These are phyloP conservation scores for Manis pentadactyla DNA, from an alignment of 2,797 vertebrate species.

Conservation along the genomic window DNA sequence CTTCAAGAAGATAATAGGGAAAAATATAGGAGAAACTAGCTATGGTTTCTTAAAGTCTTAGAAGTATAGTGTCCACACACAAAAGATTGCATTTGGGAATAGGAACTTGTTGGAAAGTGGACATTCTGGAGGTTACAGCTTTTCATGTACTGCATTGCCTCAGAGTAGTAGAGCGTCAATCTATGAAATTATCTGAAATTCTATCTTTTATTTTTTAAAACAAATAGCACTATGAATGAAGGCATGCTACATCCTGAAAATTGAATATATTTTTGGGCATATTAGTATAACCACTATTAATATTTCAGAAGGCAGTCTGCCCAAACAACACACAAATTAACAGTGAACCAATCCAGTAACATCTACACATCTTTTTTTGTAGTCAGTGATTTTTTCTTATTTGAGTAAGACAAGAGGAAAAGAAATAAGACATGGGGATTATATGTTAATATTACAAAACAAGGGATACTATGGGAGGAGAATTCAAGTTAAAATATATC, in stretches of 20 bases:
- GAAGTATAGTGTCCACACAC: neutral
- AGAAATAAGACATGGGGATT: neutral
- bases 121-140: neutral
- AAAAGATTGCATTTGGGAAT: neutral
- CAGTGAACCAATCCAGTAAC: neutral
- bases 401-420: neutral
- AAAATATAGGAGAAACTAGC: neutral
- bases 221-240: neutral
- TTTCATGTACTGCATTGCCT: neutral
- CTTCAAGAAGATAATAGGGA: neutral
- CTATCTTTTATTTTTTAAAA: neutral
- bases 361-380: neutral
- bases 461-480: neutral
- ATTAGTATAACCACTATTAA: neutral
- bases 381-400: neutral
- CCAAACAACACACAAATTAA: neutral
- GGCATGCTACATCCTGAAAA: neutral
- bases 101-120: neutral
- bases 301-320: conserved; percentile 21
- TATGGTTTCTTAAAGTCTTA: neutral
- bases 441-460: neutral
- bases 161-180: neutral
- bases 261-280: neutral
- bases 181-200: neutral
- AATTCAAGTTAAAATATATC: neutral